Evolutionary conservation across 2,888 invertebrate genomes (phyloP).

Genomic region (Holacanthella duospinosa): DNA sequence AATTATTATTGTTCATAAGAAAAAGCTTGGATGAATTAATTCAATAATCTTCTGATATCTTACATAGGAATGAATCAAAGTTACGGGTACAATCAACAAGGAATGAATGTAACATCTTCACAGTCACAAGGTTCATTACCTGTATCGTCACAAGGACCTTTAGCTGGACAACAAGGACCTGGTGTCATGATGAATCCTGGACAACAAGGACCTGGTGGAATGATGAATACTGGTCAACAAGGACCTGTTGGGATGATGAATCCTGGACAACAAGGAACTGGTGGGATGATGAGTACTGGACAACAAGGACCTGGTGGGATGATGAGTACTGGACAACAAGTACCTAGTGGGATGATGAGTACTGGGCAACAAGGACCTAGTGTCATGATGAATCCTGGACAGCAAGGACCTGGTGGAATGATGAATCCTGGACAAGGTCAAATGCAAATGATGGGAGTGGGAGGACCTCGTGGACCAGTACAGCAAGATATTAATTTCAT

Average conservation of each 20-base stretch:
- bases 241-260: constrained; percentile 19
- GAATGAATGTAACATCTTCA: constrained; percentile 15
- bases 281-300: too few relatives aligned
- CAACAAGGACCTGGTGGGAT: too few relatives aligned
- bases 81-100: constrained; percentile 44
- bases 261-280: constrained; percentile 20
- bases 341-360: too few relatives aligned
- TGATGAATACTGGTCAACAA: constrained; percentile 20
- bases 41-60: too few relatives aligned
- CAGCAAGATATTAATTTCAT: background rate
- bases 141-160: constrained; percentile 45
- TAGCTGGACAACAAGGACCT: constrained; percentile 30
- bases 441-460: background rate
- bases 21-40: background rate
- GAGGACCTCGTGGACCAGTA: background rate
- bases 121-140: constrained; percentile 17
- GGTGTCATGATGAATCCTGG: constrained; percentile 28
- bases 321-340: too few relatives aligned
- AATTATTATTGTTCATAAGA: background rate
- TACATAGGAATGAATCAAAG: constrained; percentile 52
- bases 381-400: background rate
- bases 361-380: background rate
- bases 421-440: background rate
- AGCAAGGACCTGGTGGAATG: background rate
- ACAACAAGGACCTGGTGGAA: constrained; percentile 26